Base-by-base conservation (phyloP, 1,140 invertebrate species). In the Manduca sexta region DNA sequence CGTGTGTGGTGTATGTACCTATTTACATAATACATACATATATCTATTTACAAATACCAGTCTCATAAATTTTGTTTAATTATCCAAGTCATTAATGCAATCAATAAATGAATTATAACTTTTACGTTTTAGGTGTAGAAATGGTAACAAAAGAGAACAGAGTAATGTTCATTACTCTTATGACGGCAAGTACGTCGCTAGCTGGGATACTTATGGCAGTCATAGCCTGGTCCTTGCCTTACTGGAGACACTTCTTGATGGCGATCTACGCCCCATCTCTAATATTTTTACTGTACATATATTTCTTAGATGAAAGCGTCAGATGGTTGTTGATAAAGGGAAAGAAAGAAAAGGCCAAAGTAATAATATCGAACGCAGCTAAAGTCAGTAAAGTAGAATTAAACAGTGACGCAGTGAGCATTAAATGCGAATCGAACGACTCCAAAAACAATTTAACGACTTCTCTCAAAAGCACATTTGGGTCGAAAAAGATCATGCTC, bases 261-360 rank as follows among this genome's bases (percentile, higher is more conserved):
- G 62, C 63, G 0, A 59, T 79, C 39, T 80, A 80, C 47, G 53
- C 62, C 11, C 69, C 71, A 1, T 54, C 68, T 1, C 29, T 83
- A 45, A 43, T 77, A 3, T 69, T 74, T 13, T 41, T 75, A 39
- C 44, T 64, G 11, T 69, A 63, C 31, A 58, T 68, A 8, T 77
- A 68, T 26, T 34, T 74, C 4, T 52, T 83, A 42, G 71, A 80
- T 41, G 74, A 80, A 45, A 79, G 73, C 43, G 60, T 59, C 0
- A 55, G 76, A 44, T 95, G 94, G 94, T 80, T 94, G 11, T 61
- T 94, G 33, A 90, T 91, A 3, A 90, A 91, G 48, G 71, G 73
- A 31, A 64, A 61, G 26, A 72, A 65, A 37, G 48, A 69, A 1
- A 43, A 74, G 48, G 75, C 68, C 6, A 55, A 60, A 1, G 53